These are phyloP conservation scores for Clarias magur DNA, from an alignment of 2,113 vertebrate species.

Conservation along the genomic window DNA sequence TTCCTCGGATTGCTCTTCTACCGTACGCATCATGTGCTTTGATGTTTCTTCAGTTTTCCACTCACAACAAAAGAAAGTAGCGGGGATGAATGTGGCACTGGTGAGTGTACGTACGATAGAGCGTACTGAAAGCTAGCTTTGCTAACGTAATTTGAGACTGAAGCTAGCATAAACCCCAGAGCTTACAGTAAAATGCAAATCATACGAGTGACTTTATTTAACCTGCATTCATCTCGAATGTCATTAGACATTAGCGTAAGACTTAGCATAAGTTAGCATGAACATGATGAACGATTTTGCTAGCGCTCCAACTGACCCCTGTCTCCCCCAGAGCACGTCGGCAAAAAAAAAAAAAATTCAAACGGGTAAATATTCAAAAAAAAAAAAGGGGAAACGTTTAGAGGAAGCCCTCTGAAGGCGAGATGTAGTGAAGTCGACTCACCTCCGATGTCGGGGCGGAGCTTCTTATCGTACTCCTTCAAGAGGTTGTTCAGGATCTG, in stretches of 20 bases:
- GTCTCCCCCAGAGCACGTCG: slow-evolving; percentile 28
- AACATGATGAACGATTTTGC: not conserved
- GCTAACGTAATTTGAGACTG: not conserved
- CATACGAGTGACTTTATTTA: not conserved
- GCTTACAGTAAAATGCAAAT: not conserved
- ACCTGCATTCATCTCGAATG: not conserved
- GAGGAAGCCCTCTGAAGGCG: not conserved
- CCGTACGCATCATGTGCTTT: no score
- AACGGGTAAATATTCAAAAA: not conserved
- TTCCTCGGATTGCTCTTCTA: not conserved
- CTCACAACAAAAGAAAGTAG: not conserved
- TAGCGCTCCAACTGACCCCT: not conserved
- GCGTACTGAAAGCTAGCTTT: not conserved
- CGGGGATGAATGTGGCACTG: not conserved
- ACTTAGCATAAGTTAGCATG: not conserved
- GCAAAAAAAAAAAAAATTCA: slow-evolving; percentile 36
- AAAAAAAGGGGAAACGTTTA: not conserved
- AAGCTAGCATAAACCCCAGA: not conserved
- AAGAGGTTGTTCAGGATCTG: slow-evolving; percentile 90
- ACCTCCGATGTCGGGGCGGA: slow-evolving; percentile 95
- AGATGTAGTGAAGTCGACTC: slow-evolving; percentile 58
- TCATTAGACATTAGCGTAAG: not conserved
- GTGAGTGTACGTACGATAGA: no score
- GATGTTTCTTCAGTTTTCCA: not conserved
- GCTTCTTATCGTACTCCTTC: slow-evolving; percentile 92